Evolutionary conservation across 1,140 invertebrate species (phyloP).

Genomic region (Sinella curviseta): DNA sequence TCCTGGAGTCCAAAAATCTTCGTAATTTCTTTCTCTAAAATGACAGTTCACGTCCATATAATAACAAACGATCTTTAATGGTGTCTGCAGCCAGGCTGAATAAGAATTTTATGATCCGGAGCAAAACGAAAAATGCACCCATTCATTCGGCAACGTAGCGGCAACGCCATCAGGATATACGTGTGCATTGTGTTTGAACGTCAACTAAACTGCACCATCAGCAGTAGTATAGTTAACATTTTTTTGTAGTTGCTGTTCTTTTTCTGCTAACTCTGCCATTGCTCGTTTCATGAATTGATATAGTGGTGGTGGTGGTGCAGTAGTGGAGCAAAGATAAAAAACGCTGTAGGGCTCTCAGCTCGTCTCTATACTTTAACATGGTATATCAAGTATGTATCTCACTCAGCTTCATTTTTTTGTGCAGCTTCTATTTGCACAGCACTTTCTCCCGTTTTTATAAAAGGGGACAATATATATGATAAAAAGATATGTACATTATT

Average conservation of each 20-base stretch:
- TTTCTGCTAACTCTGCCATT: not conserved
- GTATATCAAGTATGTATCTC: no score
- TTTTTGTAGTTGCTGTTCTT: not conserved
- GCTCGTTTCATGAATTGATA: not conserved
- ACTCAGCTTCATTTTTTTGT: no score
- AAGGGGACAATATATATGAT: not conserved
- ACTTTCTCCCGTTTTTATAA: no score
- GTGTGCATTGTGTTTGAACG: no score
- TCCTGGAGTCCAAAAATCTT: no score
- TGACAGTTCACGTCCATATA: not conserved
- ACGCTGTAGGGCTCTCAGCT: no score
- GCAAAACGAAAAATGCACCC: not conserved
- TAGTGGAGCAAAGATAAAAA: no score
- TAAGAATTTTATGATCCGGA: not conserved
- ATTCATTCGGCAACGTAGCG: not conserved
- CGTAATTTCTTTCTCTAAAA: no score
- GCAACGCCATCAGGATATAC: no score
- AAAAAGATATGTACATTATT: not conserved
- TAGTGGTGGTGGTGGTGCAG: not conserved
- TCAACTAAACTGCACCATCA: no score
- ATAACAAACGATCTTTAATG: not conserved
- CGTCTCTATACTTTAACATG: no score
- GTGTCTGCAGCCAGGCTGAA: not conserved
- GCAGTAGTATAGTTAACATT: not conserved
- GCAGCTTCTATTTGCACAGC: no score